Conservation (phyloP, 2,888 invertebrate genomes). For the Microdon myrmicae region DNA sequence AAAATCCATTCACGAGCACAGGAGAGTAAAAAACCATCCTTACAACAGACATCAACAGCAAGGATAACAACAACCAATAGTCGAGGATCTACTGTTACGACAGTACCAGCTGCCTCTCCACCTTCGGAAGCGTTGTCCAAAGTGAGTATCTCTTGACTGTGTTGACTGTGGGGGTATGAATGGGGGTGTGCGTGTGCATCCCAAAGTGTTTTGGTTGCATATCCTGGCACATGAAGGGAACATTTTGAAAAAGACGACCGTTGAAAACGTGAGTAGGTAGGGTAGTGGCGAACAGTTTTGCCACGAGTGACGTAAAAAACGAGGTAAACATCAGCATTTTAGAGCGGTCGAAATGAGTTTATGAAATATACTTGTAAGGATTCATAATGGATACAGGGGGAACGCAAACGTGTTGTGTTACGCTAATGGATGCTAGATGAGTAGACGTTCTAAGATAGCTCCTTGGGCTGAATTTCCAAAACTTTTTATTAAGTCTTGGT, state of each 20-base stretch:
- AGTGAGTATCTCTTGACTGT: conserved; percentile 31
- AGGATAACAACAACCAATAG: conserved; percentile 45
- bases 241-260: too few species aligned
- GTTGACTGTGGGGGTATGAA: background rate
- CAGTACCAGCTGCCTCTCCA: conserved; percentile 25
- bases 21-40: conserved; percentile 32
- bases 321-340: conserved; percentile 12
- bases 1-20: conserved; percentile 34
- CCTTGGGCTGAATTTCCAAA: too few species aligned
- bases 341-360: conserved; percentile 20
- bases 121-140: conserved; percentile 30
- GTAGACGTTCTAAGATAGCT: too few species aligned
- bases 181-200: background rate
- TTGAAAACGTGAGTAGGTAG: too few species aligned
- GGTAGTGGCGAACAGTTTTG: too few species aligned
- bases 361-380: conserved; percentile 12
- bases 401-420: background rate
- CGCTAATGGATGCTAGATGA: conserved; percentile 10
- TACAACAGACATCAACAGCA: conserved; percentile 42
- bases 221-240: background rate
- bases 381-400: conserved; percentile 10
- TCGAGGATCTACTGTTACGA: conserved; percentile 27
- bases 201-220: background rate
- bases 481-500: too few species aligned
- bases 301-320: background rate